Percentiles rank a stretch among this genome's conserved stretches.
Conservation (phyloP, 2,113 vertebrate species). For the Pholis gunnellus region DNA sequence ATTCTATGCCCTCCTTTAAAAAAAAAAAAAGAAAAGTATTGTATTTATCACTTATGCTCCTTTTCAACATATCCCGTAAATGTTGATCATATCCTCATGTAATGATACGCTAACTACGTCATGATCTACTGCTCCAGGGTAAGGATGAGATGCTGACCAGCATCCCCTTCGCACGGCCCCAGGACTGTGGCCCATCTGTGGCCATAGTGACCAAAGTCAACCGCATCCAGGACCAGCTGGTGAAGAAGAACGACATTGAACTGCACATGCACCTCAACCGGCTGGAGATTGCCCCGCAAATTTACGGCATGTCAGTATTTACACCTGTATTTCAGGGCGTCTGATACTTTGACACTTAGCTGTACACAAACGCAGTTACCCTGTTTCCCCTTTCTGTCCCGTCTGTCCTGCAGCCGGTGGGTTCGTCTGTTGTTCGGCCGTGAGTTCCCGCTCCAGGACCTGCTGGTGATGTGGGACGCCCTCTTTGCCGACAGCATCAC, state of each 20-base stretch:
- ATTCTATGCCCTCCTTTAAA: neutral
- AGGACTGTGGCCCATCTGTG: slow-evolving; percentile 95
- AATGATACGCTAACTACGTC: neutral
- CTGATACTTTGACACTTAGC: neutral
- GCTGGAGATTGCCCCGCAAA: slow-evolving; percentile 98
- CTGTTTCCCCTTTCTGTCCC: neutral
- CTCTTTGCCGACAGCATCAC: slow-evolving; percentile 95
- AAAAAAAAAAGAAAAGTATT: neutral
- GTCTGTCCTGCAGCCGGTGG: slow-evolving; percentile 88
- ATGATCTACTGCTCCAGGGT: slow-evolving; percentile 82
- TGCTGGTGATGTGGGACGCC: slow-evolving; percentile 97
- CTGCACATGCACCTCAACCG: slow-evolving; percentile 98
- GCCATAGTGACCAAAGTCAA: slow-evolving; percentile 99
- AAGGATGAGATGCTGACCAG: slow-evolving; percentile 94
- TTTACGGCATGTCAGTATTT: slow-evolving; percentile 97
- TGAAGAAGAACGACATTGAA: slow-evolving; percentile 97
- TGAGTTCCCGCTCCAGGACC: slow-evolving; percentile 96
- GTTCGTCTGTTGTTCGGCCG: slow-evolving; percentile 95
- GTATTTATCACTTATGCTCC: neutral
- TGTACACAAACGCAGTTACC: slow-evolving; percentile 48
- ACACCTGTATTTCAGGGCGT: neutral
- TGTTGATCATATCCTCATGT: neutral
- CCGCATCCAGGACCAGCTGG: slow-evolving; percentile 96
- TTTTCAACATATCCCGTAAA: neutral
- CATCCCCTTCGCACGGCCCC: slow-evolving; percentile 95